Evolutionary conservation across 2,797 vertebrate species (phyloP), one percentile per base, ranked within the genome.

Genomic region (Synanceia verrucosa): DNA sequence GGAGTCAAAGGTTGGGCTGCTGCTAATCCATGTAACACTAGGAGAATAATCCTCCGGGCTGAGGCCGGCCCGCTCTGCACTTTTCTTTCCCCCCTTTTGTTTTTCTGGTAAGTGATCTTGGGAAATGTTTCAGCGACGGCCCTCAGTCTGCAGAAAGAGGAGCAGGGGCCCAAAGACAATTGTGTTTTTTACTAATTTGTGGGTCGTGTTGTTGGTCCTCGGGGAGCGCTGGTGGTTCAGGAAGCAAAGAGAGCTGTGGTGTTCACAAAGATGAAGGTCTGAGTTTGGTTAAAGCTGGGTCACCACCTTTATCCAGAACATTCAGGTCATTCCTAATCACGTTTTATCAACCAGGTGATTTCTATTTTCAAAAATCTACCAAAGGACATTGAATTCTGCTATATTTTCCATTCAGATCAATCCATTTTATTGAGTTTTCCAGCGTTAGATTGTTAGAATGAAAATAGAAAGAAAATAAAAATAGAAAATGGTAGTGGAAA

Each of bases 11-110:
- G 91, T 91, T 34, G 80, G 36, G 52, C 83, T 82, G 81, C 83
- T 84, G 79, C 84, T 91, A 91, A 91, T 90, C 92, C 85, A 64
- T 81, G 92, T 89, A 92, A 93, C 87, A 70, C 56, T 55, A 93
- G 91, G 62, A 89, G 90, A 87, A 83, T 93, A 93, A 93, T 92
- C 92, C 90, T 44, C 64, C 1, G 71, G 76, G 83, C 76, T 55
- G 50, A 33, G 31, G 72, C 72, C 75, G 36, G 68, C 62, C 76
- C 37, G 36, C 72, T 81, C 82, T 24, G 52, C 73, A 68, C 47
- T 57, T 63, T 50, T 82, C 86, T 78, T 57, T 58, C 28, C 47
- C 59, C 51, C 37, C 78, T 81, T 87, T 85, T 84, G 82, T 88
- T 87, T 89, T 85, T 76, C 62, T 67, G 63, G 84, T 75, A 88